Percentiles rank a stretch among this genome's conserved stretches.
phyloP scores from a whole-genome alignment of 2,888 invertebrate genomes.

The Augiades crinisus region DNA sequence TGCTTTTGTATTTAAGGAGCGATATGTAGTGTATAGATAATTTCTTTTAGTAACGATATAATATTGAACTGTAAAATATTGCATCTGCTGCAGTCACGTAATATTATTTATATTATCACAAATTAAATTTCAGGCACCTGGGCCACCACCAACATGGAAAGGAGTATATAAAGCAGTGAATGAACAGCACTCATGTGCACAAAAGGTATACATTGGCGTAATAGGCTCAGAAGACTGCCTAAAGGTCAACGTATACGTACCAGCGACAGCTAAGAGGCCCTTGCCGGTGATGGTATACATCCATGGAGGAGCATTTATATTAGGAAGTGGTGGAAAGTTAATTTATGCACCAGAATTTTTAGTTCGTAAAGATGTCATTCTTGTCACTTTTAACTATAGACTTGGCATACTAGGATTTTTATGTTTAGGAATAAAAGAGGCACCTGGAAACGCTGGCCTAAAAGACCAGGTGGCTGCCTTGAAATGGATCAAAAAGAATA shows the following conservation, averaged over 20 bases:
- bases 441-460: slow-evolving; percentile 68
- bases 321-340: slow-evolving; percentile 64
- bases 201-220: slow-evolving; percentile 42
- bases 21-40: no score
- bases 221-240: slow-evolving; percentile 65
- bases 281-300: slow-evolving; percentile 69
- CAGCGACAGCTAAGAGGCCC: slow-evolving; percentile 42
- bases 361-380: slow-evolving; percentile 57
- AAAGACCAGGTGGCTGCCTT: slow-evolving; percentile 73
- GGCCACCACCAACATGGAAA: slow-evolving; percentile 63
- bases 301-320: slow-evolving; percentile 65
- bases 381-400: slow-evolving; percentile 71
- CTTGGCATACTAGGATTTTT: slow-evolving; percentile 64
- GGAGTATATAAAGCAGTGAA: slow-evolving; percentile 62
- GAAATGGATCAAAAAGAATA: slow-evolving; percentile 68
- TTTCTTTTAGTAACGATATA: no score
- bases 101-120: no score
- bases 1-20: no score
- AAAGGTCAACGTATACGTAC: slow-evolving; percentile 64
- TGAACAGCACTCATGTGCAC: slow-evolving; percentile 58
- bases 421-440: slow-evolving; percentile 66
- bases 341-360: slow-evolving; percentile 64
- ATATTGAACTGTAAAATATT: no score
- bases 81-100: no score
- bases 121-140: slow-evolving; percentile 55